Conservation (phyloP, 2,797 vertebrate species). For the Mus minutoides region DNA sequence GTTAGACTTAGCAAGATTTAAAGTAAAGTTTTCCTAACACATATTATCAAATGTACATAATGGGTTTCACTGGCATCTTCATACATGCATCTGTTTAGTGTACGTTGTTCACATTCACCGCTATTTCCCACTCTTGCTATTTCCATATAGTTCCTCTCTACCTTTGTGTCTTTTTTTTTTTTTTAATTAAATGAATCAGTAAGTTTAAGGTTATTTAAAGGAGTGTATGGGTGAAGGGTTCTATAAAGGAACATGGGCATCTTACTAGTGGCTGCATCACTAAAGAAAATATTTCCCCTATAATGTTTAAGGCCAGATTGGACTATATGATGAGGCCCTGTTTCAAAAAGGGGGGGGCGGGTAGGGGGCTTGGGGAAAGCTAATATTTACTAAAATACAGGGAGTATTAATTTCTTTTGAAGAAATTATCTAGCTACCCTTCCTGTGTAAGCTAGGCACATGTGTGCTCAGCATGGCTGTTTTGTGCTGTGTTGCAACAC, state of each 20-base stretch:
- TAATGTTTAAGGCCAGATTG: neutral
- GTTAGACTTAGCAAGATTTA: conserved; percentile 9
- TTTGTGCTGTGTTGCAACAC: neutral
- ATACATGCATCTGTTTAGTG: neutral
- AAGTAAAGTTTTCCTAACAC: neutral
- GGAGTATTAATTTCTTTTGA: conserved; percentile 6
- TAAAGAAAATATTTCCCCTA: neutral
- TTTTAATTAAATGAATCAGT: neutral
- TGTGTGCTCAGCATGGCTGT: neutral
- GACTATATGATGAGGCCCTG: neutral
- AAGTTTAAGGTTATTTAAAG: neutral
- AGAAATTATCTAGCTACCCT: conserved; percentile 6
- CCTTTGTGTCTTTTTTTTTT: neutral
- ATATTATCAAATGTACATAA: neutral
- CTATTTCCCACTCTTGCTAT: neutral
- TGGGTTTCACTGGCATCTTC: neutral
- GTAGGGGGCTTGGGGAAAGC: neutral
- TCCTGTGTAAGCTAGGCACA: neutral
- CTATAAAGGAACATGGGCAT: neutral
- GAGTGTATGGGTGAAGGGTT: neutral
- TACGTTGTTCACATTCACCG: neutral
- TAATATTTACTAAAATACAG: conserved; percentile 25
- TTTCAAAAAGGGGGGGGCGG: neutral
- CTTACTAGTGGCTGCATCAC: neutral
- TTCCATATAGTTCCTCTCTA: neutral